A percentile compares a stretch with the other conserved stretches of the same genome.
These are phyloP conservation scores for Sacculina carcini DNA, from an alignment of 2,888 invertebrate species.

Conservation along the genomic window DNA sequence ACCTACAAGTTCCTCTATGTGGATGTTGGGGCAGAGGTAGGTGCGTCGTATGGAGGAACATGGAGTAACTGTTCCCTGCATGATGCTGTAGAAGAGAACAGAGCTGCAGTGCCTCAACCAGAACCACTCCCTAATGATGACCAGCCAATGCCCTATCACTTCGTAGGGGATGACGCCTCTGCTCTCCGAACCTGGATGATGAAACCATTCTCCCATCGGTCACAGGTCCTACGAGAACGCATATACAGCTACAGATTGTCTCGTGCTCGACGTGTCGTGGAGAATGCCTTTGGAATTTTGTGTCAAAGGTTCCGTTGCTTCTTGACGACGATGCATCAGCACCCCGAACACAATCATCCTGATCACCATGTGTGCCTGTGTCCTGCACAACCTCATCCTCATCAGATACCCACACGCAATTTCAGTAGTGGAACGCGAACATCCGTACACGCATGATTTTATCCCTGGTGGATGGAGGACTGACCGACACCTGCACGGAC, in stretches of 20 bases:
- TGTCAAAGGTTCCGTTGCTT: neutral
- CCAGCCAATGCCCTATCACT: conserved; percentile 2
- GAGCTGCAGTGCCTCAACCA: neutral
- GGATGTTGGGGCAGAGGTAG: conserved; percentile 8
- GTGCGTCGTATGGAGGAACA: conserved; percentile 5
- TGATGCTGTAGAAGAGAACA: neutral
- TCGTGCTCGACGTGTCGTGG: neutral
- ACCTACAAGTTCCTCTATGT: conserved; percentile 9
- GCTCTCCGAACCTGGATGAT: conserved; percentile 2
- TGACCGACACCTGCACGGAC: no score
- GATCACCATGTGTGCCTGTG: conserved; percentile 2
- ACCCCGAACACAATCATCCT: conserved; percentile 1
- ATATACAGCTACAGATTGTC: no score
- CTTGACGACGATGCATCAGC: neutral
- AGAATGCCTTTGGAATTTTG: neutral
- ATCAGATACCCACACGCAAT: conserved; percentile 3
- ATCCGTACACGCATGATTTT: conserved; percentile 3
- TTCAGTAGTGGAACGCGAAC: neutral
- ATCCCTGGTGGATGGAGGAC: no score
- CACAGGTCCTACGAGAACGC: no score
- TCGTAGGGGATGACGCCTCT: conserved; percentile 2
- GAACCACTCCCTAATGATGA: conserved; percentile 5
- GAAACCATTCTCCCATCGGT: no score
- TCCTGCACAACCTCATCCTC: conserved; percentile 4
- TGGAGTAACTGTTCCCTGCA: conserved; percentile 5